Evolutionary conservation across 2,113 vertebrate species (phyloP), one percentile per base, ranked within the genome.

Genomic region (Synchiropus splendidus): DNA sequence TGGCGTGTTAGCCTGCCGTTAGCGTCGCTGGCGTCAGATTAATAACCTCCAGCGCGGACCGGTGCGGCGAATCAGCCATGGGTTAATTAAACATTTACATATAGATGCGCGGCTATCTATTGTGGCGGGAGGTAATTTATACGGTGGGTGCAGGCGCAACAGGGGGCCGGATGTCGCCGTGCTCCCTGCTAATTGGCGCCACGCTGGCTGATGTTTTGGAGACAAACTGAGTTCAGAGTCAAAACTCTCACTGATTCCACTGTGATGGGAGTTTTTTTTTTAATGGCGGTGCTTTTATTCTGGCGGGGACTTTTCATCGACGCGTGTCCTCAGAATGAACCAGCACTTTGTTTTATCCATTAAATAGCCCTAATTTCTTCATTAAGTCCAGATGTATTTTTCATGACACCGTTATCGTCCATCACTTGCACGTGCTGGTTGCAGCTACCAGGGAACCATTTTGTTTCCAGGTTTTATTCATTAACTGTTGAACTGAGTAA

Each of bases 11-110:
- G 59, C 59, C 54, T 32, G 54, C 46, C 48, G 58, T 80, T 77
- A 80, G 58, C 64, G 58, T 51, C 63, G 54, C 79, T 67, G 58
- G 73, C 65, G 51, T 78, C 72, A 84, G 84, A 90, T 92, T 90
- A 88, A 89, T 86, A 61, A 83, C 79, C 79, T 80, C 64, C n/a
- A 53, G 85, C 85, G 79, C 77, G 83, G 82, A 89, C 78, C 84
- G 81, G 86, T 81, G 80, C 74, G 64, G 86, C 79, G 83, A 89
- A 90, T 91, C 84, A 87, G 89, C 87, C 78, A 65, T 51, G 87
- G 90, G 89, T 95, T 97, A 98, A 98, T 98, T 93, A 94, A 97
- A 96, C 93, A 94, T 92, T 96, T 98, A 93, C 92, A 97, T 92
- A 92, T 79, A 95, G 90, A 90, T 88, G 87, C 87, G 59, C 83